Evolutionary conservation across 2,888 invertebrate genomes (phyloP), one percentile per base, ranked within the genome.

Genomic region (Mesorhabditis belari): DNA sequence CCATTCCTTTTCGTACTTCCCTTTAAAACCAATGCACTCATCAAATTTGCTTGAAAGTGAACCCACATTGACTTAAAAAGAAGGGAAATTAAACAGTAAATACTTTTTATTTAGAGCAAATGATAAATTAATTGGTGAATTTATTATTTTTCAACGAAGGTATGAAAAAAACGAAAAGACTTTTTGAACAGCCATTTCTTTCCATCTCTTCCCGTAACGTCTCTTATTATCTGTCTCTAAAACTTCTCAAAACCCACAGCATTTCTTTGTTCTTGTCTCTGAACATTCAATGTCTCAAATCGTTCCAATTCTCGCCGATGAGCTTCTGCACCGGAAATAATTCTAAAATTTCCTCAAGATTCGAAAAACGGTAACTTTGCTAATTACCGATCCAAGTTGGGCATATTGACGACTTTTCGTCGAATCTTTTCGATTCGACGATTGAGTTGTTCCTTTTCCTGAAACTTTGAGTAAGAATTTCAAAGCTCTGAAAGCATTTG

Each of bases 371-470:
- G n/a, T 5, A 12, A 17, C 21, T 12, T 25, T 58, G 25, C 27
- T 53, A 25, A 23, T 21, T 6, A 82, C 62, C 55, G 54, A 74
- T 77, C 71, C n/a, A 77, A 60, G 54, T 75, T 69, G 3, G 77
- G 75, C 17, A 71, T 64, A 57, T 62, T 73, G 53, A 60, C 62
- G 51, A 67, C 74, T 62, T 65, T 66, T 57, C 60, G 67, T 49
- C 68, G 85, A 50, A 86, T 82, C 74, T 85, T 83, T 73, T 87
- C 86, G 60, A 87, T 85, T 80, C 86, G 85, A 76, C 85, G 85
- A 67, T 79, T 81, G 80, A 90, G 87, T 73, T 89, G 88, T 74
- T 90, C 89, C 80, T 88, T 87, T 81, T 92, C 92, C 58, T 89
- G n/a, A n/a, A n/a, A n/a, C n/a, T n/a, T n/a, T n/a, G n/a, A n/a